These are phyloP conservation scores for Proctacanthus coquilletti DNA, from an alignment of 1,140 invertebrate genomes.

Conservation along the genomic window DNA sequence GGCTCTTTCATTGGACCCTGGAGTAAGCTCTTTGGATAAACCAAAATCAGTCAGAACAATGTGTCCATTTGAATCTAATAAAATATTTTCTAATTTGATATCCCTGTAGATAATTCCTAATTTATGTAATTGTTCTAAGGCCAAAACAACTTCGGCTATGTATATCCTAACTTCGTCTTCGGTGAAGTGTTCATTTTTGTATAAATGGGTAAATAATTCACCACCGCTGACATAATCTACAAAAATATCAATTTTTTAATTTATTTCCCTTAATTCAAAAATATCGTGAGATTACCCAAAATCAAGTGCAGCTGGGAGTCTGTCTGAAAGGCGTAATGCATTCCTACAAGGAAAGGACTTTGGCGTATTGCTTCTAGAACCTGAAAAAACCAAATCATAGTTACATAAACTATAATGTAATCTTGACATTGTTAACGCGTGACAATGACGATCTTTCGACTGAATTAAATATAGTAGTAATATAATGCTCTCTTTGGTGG, in stretches of 20 bases:
- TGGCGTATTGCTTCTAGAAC: conserved; percentile 77
- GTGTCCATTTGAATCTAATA: conserved; percentile 74
- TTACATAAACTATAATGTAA: too few species aligned
- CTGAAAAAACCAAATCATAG: conserved; percentile 26
- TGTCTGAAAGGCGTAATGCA: conserved; percentile 91
- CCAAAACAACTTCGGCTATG: conserved; percentile 82
- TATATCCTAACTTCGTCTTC: conserved; percentile 75
- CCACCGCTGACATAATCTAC: conserved; percentile 88
- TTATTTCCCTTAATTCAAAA: background rate
- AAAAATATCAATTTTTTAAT: conserved; percentile 18
- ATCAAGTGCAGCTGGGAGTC: conserved; percentile 83
- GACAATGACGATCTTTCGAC: too few species aligned
- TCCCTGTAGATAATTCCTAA: conserved; percentile 89
- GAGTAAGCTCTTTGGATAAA: conserved; percentile 60
- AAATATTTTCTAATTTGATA: conserved; percentile 87
- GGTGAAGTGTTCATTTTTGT: conserved; percentile 71
- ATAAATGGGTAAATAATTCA: conserved; percentile 84
- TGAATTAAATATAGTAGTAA: too few species aligned
- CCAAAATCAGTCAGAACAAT: conserved; percentile 87
- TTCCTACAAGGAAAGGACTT: conserved; percentile 79
- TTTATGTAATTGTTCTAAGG: conserved; percentile 80
- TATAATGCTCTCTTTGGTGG: too few species aligned
- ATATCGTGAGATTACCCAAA: conserved; percentile 51
- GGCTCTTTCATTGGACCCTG: conserved; percentile 43
- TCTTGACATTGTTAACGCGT: too few species aligned